phyloP scores from a whole-genome alignment of 2,113 vertebrate species.

The Eulacestoma nigropectus region DNA sequence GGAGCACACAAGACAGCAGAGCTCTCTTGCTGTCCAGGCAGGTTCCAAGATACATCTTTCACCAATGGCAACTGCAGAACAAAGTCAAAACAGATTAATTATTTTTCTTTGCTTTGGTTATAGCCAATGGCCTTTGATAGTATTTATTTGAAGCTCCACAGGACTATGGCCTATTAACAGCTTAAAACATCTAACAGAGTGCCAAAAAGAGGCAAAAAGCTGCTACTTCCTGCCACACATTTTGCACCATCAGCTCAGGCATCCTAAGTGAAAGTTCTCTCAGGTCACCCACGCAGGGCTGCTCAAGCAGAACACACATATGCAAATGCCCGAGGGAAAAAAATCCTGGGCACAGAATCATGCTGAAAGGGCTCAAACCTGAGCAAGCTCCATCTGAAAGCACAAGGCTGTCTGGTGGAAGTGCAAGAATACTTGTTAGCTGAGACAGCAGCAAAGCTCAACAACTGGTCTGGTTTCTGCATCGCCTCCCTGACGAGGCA shows the following conservation, averaged over 20 bases:
- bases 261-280: background rate
- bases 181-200: background rate
- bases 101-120: background rate
- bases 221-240: background rate
- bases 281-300: background rate
- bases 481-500: background rate
- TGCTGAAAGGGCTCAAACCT: background rate
- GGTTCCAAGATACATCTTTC: background rate
- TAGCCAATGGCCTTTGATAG: background rate
- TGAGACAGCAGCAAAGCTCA: background rate
- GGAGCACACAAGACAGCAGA: background rate
- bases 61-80: background rate
- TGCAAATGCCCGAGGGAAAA: background rate
- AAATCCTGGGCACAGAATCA: background rate
- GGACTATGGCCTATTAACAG: background rate
- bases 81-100: background rate
- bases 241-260: background rate
- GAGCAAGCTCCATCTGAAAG: background rate
- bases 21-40: background rate
- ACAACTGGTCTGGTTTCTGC: background rate
- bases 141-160: background rate
- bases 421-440: background rate
- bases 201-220: background rate
- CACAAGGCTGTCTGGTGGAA: background rate
- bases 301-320: background rate